Evolutionary conservation across 2,113 vertebrate genomes (phyloP).

Genomic region (Salvator merianae): DNA sequence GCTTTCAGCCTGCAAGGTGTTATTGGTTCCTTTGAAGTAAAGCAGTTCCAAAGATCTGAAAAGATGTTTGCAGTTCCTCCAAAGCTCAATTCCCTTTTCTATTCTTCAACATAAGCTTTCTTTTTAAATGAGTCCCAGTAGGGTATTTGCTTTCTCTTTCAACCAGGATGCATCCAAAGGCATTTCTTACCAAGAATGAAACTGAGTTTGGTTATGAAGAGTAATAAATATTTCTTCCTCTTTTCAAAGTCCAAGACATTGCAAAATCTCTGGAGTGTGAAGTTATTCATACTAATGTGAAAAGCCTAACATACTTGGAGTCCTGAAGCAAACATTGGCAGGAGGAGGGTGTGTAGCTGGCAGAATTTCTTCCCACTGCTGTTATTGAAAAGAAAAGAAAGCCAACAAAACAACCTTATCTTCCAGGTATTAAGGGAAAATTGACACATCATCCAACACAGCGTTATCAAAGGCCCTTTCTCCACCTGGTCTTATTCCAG

Average conservation of each 20-base stretch:
- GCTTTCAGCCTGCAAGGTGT: slow-evolving; percentile 7
- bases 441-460: not conserved
- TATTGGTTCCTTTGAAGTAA: slow-evolving; percentile 37
- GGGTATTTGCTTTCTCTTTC: slow-evolving; percentile 26
- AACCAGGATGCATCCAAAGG: slow-evolving; percentile 12
- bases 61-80: slow-evolving; percentile 31
- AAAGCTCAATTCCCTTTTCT: slow-evolving; percentile 32
- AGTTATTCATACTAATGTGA: not conserved
- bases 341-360: not conserved
- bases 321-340: not conserved
- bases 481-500: too few species aligned
- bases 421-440: not conserved
- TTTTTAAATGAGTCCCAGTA: slow-evolving; percentile 35
- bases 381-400: not conserved
- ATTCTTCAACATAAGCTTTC: slow-evolving; percentile 21
- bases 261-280: not conserved
- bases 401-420: not conserved
- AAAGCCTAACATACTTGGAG: not conserved
- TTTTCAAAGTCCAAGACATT: not conserved
- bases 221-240: slow-evolving; percentile 21
- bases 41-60: slow-evolving; percentile 30
- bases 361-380: not conserved
- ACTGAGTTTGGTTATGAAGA: slow-evolving; percentile 17
- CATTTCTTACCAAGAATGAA: slow-evolving; percentile 18
- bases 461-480: not conserved